Conservation (phyloP, 2,888 invertebrate genomes). For the Spisula subtruncata region DNA sequence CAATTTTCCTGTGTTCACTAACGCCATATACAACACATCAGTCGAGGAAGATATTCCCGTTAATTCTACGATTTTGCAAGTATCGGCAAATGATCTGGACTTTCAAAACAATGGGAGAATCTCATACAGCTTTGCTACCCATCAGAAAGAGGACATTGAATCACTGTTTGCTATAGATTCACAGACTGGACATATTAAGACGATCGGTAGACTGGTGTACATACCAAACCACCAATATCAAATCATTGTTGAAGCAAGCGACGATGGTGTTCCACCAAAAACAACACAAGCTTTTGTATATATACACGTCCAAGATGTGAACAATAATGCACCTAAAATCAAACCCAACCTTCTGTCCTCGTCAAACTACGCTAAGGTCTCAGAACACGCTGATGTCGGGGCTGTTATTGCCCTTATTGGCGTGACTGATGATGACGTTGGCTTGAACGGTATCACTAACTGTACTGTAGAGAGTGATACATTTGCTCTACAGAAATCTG, state of each 20-base stretch:
- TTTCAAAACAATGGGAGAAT: constrained; percentile 92
- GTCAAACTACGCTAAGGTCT: constrained; percentile 74
- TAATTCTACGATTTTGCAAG: constrained; percentile 86
- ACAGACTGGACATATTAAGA: constrained; percentile 78
- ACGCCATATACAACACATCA: constrained; percentile 76
- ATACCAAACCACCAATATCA: constrained; percentile 76
- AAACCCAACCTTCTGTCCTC: constrained; percentile 74
- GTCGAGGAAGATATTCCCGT: constrained; percentile 80
- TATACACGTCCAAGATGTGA: constrained; percentile 92
- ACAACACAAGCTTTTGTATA: constrained; percentile 79
- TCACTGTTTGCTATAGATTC: constrained; percentile 77
- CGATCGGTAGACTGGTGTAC: constrained; percentile 78
- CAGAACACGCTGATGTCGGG: constrained; percentile 82
- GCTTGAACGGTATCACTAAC: constrained; percentile 78
- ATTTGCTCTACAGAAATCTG: constrained; percentile 79
- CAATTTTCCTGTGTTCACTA: constrained; percentile 79
- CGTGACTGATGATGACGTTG: constrained; percentile 84
- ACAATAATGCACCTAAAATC: constrained; percentile 96
- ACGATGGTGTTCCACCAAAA: constrained; percentile 77
- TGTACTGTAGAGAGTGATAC: constrained; percentile 70
- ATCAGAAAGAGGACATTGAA: constrained; percentile 71
- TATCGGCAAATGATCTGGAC: constrained; percentile 95
- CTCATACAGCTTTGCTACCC: constrained; percentile 84
- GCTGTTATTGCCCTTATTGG: constrained; percentile 84
- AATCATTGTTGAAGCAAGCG: constrained; percentile 81